These are phyloP conservation scores for Bubo blakistoni DNA, from an alignment of 2,113 vertebrate genomes.

Conservation along the genomic window DNA sequence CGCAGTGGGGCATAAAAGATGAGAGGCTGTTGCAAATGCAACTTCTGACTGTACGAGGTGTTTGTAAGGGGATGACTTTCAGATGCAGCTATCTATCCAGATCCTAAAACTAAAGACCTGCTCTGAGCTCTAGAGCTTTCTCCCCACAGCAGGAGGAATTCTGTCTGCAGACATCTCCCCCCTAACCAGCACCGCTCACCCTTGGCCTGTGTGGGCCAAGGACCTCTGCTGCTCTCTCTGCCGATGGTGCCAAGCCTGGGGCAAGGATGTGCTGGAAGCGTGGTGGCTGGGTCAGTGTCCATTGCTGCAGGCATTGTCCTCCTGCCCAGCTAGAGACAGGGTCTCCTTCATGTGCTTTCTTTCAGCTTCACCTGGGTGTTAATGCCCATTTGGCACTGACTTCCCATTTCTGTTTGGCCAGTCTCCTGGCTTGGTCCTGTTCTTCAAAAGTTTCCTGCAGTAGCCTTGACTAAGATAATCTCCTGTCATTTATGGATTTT, in stretches of 20 bases:
- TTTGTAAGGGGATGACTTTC: not conserved
- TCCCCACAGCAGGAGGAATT: not conserved
- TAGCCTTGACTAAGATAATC: not conserved
- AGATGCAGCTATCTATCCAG: not conserved
- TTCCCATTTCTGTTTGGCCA: not conserved
- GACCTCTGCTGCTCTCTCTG: not conserved
- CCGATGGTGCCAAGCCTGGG: not conserved
- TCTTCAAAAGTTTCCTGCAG: not conserved
- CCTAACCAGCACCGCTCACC: fast-evolving
- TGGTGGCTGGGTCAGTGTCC: not conserved
- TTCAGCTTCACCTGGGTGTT: not conserved
- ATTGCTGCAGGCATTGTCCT: not conserved
- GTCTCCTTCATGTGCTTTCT: not conserved
- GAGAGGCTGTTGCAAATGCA: not conserved
- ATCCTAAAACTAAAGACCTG: not conserved
- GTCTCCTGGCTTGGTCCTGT: not conserved
- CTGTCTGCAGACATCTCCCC: not conserved
- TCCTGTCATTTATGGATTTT: not conserved
- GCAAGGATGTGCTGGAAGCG: not conserved
- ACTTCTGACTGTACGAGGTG: not conserved
- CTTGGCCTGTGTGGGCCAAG: not conserved
- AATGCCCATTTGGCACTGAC: not conserved
- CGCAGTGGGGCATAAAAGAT: not conserved
- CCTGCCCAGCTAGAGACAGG: not conserved
- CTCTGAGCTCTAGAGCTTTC: not conserved